Evolutionary conservation across 2,888 invertebrate genomes (phyloP).

Genomic region (Microplitis manilae): DNA sequence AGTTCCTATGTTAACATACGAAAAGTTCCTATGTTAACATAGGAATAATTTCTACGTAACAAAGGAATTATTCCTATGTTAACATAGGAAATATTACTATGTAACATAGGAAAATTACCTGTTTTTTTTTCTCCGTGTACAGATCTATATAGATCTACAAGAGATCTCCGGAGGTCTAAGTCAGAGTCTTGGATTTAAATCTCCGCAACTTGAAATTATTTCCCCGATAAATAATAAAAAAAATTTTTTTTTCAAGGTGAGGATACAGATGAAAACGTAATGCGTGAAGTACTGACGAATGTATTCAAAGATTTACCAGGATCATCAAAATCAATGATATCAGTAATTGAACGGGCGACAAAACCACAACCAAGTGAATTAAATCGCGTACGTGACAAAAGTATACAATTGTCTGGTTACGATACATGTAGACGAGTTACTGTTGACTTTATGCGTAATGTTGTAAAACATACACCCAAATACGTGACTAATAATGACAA

Average conservation of each 20-base stretch:
- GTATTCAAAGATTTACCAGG: slow-evolving; percentile 67
- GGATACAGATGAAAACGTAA: slow-evolving; percentile 63
- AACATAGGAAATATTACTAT: too few relatives aligned
- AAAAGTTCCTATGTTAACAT: too few relatives aligned
- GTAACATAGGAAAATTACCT: too few relatives aligned
- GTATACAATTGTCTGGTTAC: slow-evolving; percentile 64
- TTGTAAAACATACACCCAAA: slow-evolving; percentile 51
- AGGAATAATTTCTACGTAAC: too few relatives aligned
- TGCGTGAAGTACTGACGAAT: slow-evolving; percentile 63
- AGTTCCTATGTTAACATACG: too few relatives aligned
- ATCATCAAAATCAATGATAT: slow-evolving; percentile 53
- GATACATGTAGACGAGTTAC: slow-evolving; percentile 65
- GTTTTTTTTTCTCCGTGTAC: too few relatives aligned
- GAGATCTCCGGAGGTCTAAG: too few relatives aligned
- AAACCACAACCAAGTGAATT: slow-evolving; percentile 52
- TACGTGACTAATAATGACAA: not conserved
- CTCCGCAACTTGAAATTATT: too few relatives aligned
- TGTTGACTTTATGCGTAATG: slow-evolving; percentile 62
- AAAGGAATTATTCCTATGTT: too few relatives aligned
- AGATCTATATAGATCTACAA: too few relatives aligned
- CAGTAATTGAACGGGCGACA: slow-evolving; percentile 57
- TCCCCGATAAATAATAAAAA: not conserved
- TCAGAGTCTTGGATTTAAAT: too few relatives aligned
- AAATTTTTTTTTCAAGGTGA: slow-evolving; percentile 55
- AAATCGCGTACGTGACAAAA: slow-evolving; percentile 58